A percentile compares a stretch with the other conserved stretches of the same genome.
Conservation (phyloP, 2,888 invertebrate species). For the Epistrophe eligans region DNA sequence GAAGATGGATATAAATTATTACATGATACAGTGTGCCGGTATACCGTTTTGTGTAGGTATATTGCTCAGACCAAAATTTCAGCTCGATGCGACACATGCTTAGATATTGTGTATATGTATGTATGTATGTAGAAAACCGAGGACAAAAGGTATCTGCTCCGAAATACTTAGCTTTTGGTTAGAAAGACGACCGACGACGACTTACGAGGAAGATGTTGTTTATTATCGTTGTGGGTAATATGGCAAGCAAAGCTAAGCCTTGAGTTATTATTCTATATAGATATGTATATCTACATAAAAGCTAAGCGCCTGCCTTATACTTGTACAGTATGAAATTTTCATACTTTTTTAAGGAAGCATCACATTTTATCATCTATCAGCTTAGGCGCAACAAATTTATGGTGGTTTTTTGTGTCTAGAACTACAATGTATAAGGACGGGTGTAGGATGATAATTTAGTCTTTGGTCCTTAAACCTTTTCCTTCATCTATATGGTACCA, state of each 20-base stretch:
- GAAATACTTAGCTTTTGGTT: constrained; percentile 10
- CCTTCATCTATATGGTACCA: not conserved
- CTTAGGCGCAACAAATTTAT: constrained; percentile 61
- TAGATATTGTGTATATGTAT: no score
- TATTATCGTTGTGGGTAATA: constrained; percentile 28
- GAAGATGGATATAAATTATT: constrained; percentile 32
- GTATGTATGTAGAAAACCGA: not conserved
- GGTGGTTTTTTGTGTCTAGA: constrained; percentile 33
- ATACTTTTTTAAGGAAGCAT: constrained; percentile 26
- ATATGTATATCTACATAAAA: not conserved
- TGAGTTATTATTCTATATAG: not conserved
- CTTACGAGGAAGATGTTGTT: constrained; percentile 16
- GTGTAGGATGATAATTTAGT: constrained; percentile 27
- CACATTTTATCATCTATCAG: constrained; percentile 52
- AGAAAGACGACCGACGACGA: not conserved
- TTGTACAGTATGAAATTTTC: constrained; percentile 24
- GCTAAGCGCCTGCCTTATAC: not conserved
- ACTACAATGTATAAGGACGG: not conserved
- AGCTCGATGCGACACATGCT: constrained; percentile 44
- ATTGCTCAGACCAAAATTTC: constrained; percentile 55
- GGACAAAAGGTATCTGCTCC: constrained; percentile 8
- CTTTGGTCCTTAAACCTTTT: constrained; percentile 25
- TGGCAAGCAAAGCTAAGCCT: constrained; percentile 14
- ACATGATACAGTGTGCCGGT: constrained; percentile 44
- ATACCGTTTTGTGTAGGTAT: not conserved